Conservation (phyloP, 2,797 vertebrate species). For the Yasuhikotakia modesta region DNA sequence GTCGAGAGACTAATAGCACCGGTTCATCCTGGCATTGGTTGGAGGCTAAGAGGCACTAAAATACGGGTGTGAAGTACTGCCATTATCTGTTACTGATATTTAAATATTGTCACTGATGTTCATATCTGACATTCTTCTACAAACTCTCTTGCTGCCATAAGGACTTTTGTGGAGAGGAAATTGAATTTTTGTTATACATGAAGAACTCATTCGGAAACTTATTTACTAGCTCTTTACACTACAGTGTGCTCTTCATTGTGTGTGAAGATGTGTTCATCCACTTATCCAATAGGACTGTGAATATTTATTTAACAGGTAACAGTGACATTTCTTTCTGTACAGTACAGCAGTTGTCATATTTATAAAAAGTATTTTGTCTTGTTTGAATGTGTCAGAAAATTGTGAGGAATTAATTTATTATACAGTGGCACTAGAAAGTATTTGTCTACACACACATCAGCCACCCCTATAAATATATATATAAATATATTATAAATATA, state of each 20-base stretch:
- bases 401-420: too few relatives aligned
- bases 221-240: neutral
- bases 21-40: neutral
- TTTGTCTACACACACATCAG: too few relatives aligned
- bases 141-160: conserved; percentile 10
- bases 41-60: conserved; percentile 23
- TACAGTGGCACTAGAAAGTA: too few relatives aligned
- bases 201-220: neutral
- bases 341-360: neutral
- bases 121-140: conserved; percentile 7
- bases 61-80: conserved; percentile 39
- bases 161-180: conserved; percentile 11
- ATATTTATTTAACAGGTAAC: neutral
- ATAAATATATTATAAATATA: too few relatives aligned
- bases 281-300: neutral
- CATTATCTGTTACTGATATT: conserved; percentile 33
- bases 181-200: neutral
- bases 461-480: too few relatives aligned
- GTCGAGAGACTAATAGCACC: neutral
- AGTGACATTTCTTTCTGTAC: neutral
- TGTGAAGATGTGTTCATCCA: neutral
- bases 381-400: too few relatives aligned
- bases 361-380: neutral
- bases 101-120: conserved; percentile 32
- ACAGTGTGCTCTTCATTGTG: neutral